Evolutionary conservation across 1,140 invertebrate genomes (phyloP), one percentile per base, ranked within the genome.

Genomic region (Drosophila parvula): DNA sequence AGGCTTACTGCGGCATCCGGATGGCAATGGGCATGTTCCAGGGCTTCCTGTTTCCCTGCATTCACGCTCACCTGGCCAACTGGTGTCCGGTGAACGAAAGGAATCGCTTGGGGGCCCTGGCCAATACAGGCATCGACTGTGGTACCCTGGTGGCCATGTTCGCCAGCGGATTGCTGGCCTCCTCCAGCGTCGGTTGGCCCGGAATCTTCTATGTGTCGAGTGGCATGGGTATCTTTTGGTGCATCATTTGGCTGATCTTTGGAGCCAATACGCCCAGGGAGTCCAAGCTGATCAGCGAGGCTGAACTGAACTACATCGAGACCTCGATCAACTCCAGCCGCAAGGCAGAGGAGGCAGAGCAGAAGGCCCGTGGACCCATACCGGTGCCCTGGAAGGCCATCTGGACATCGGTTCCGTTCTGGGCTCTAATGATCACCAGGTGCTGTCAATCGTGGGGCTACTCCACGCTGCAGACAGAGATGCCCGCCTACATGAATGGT

Each of bases 361-460:
- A 40, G 0, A 65, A 73, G 36, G 56, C 27, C 4, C 28, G 45
- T 1, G 41, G 50, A 2, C 62, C 55, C 2, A 91, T 92, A 10
- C 82, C 89, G 0, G 70, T 91, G n/a, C 97, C 97, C 3, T 98
- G 97, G 97, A 93, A 92, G 43, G 91, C 94, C 4, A 96, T 99
- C 32, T 92, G 96, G 0, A 96, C 94, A 0, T 97, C 96, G 2
- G 57, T 95, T 7, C 96, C 97, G 0, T 95, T 98, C 63, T 97
- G 96, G 96, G 95, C 97, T 0, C 93, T 98, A 8, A 94, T 97
- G 32, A 91, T 97, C 1, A 95, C 94, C 0, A 97, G 99, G 83
- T 96, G 96, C 89, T 95, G 96, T 0, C 96, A 98, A 85, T 97
- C 97, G 84, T 99, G 97, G 98, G 97, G 97, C 1, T 98, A 97